Base-by-base conservation (phyloP, 1,140 invertebrate genomes). In the Aphis gossypii region DNA sequence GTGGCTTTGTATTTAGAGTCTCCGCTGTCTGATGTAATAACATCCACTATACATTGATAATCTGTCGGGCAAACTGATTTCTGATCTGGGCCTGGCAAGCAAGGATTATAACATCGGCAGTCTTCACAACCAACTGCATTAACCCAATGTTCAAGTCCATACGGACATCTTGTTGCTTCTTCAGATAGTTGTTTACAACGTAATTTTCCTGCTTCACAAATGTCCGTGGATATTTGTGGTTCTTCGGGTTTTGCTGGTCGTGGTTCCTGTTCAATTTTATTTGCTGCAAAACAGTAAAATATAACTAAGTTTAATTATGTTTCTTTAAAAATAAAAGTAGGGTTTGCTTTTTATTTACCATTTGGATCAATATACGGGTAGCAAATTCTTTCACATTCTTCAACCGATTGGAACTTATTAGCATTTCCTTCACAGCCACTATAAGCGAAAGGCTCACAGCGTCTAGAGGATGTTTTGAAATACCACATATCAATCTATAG, bases 401-500 rank as follows among this genome's bases (percentile, higher is more conserved):
- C 98, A 94, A 97, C 96, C 1, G 97, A 96, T 83, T 97, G 95
- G 95, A 98, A 99, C 95, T 97, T 96, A 95, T 99, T 99, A 35
- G 96, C 96, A 95, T 98, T 98, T 86, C 98, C 98, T 88, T 96
- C 97, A 95, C 98, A 98, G 20, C 98, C 98, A 20, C 97, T 97
- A 95, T 98, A 98, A 11, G 96, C 95, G 95, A 98, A 98, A 38
- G 96, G 96, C 54, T 96, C 95, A 95, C 98, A 98, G 20, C 94
- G 95, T 76, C 96, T 95, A 2, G 95, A 95, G 1, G 95, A 95
- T 0, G 95, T 94, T 95, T 98, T 97, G 95, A 97, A 99, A 95
- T 97, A 98, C 94, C 94, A 95, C 51, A 94, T 90, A 60, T 93
- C 46, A 2, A 94, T 87, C 94, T 95, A 90, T 25, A 90, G 44